A percentile compares a stretch with the other conserved stretches of the same genome.
These are phyloP conservation scores for Ptilodon capucinus DNA, from an alignment of 2,888 invertebrate genomes.

Conservation along the genomic window DNA sequence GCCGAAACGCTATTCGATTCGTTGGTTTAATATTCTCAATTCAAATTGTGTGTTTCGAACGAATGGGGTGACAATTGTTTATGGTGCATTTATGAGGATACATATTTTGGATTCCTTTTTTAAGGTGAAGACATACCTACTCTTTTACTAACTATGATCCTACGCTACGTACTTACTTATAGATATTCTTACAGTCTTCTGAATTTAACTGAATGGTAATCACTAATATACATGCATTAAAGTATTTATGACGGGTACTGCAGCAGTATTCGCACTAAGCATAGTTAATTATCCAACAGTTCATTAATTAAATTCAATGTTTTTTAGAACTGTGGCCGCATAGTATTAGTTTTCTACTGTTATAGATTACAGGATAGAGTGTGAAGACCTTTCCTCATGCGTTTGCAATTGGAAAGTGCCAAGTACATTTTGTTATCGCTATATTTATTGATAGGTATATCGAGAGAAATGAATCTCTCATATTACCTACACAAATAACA, in stretches of 20 bases:
- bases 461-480: no score
- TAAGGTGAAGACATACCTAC: slow-evolving; percentile 39
- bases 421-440: neutral
- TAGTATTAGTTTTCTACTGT: neutral
- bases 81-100: slow-evolving; percentile 55
- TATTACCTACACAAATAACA: no score
- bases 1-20: slow-evolving; percentile 52
- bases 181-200: no score
- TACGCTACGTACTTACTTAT: no score
- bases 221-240: no score
- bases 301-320: neutral
- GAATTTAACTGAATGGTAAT: no score
- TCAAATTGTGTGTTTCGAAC: slow-evolving; percentile 60
- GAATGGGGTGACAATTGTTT: slow-evolving; percentile 49
- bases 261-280: neutral
- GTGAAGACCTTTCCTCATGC: neutral
- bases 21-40: slow-evolving; percentile 49
- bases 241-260: no score
- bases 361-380: neutral
- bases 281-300: neutral
- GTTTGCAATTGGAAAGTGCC: neutral
- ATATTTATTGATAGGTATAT: no score
- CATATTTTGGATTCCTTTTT: slow-evolving; percentile 55
- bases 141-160: neutral
- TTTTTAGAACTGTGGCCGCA: neutral